Evolutionary conservation across 2,888 invertebrate species (phyloP).

Genomic region (Aelia acuminata): DNA sequence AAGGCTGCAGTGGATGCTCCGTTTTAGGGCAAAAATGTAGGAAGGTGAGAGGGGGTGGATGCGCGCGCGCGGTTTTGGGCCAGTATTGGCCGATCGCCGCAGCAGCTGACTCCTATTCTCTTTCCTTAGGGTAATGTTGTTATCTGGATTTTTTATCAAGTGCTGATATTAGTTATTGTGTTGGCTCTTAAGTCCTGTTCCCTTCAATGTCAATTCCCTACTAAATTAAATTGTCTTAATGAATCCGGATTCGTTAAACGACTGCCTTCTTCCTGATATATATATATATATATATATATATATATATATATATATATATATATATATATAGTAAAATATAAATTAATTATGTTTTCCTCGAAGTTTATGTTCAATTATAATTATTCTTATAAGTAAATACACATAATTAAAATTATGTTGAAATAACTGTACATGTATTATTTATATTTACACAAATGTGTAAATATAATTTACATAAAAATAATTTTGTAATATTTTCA

Average conservation of each 20-base stretch:
- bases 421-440: no score
- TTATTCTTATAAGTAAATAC: no score
- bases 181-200: neutral
- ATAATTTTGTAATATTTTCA: no score
- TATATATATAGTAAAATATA: no score
- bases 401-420: no score
- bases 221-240: neutral
- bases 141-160: neutral
- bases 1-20: neutral
- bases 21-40: slow-evolving; percentile 25
- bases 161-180: neutral
- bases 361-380: no score
- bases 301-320: no score
- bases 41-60: slow-evolving; percentile 3
- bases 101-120: neutral
- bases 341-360: no score
- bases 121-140: neutral
- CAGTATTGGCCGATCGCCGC: slow-evolving; percentile 8
- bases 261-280: no score
- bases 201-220: neutral
- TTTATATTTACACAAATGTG: no score
- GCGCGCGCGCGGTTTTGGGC: neutral
- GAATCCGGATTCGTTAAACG: neutral
- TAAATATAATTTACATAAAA: no score
- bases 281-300: no score